Evolutionary conservation across 2,888 invertebrate genomes (phyloP).

Genomic region (Hecatera dysodea): DNA sequence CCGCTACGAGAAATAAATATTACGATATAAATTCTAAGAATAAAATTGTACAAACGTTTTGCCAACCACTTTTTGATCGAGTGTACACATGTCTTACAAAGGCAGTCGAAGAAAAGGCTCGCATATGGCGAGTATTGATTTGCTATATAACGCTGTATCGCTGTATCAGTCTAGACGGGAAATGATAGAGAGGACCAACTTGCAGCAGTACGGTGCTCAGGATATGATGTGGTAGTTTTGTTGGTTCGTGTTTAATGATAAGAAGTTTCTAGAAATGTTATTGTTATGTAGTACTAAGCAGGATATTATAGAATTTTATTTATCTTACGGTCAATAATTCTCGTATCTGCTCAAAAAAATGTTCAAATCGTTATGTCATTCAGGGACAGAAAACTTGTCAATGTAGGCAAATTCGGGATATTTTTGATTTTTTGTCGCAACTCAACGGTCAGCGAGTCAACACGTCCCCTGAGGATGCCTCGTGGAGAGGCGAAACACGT

Average conservation of each 20-base stretch:
- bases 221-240: slow-evolving; percentile 6
- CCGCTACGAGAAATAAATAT: not conserved
- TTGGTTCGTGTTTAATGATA: not conserved
- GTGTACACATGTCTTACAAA: slow-evolving; percentile 13
- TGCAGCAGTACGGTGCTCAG: slow-evolving; percentile 19
- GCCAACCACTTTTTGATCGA: not conserved
- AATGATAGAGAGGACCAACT: slow-evolving; percentile 47
- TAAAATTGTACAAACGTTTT: not conserved
- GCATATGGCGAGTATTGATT: slow-evolving; percentile 57
- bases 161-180: slow-evolving; percentile 67
- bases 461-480: no score
- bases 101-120: slow-evolving; percentile 28
- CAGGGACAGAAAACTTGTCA: no score
- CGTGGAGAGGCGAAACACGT: no score
- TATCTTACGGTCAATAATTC: no score
- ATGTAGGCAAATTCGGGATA: no score
- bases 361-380: no score
- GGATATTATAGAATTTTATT: no score
- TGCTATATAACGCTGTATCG: slow-evolving; percentile 49
- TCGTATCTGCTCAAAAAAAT: no score
- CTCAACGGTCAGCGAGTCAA: no score
- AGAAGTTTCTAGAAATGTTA: not conserved
- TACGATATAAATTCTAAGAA: not conserved
- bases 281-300: no score
- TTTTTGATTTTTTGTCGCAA: no score